Base-by-base conservation (phyloP, 2,113 vertebrate species). In the Chionomys nivalis region DNA sequence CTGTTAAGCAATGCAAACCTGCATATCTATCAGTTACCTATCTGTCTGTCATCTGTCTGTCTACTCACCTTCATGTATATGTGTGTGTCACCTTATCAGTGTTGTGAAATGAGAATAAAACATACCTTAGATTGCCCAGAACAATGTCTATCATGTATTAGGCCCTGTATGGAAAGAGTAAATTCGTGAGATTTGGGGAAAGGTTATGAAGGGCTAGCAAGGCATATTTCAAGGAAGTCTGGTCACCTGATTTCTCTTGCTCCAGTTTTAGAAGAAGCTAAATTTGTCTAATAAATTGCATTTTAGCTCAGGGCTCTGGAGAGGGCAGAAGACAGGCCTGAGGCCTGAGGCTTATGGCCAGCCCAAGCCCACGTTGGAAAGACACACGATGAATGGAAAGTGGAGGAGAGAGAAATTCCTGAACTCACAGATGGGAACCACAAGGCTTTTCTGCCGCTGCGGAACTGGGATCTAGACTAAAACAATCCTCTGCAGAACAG, bases 401-500 rank as follows among this genome's bases (percentile, higher is more conserved):
- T 96, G 94, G 88, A 89, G 96, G 96, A 97, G 96, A 98, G 87
- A 98, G 98, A 98, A 98, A 98, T 98, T 98, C 98, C 98, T 98
- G 98, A 98, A 97, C 95, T 98, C 93, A 0, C 91, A 97, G 97
- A 98, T 97, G 98, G 98, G 97, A 97, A 98, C 97, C 97, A 98
- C 97, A 97, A 97, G 9, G 93, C 97, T 97, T 98, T 98, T 98
- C 98, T 98, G 98, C 96, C 39, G 98, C n/a, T 9, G 81, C 90
- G 66, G 98, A 98, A 98, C 98, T 95, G 98, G 98, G 97, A 98
- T 98, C 98, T 98, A 98, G 98, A 98, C 98, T 81, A 97, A 98
- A 98, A 98, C 98, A 98, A 98, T 98, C 98, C 98, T 98, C 98
- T 98, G 98, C 98, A 98, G 98, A 98, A 98, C 97, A 98, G 98